These are phyloP conservation scores for Caenorhabditis becei DNA, from an alignment of 2,888 invertebrate species.

Conservation along the genomic window DNA sequence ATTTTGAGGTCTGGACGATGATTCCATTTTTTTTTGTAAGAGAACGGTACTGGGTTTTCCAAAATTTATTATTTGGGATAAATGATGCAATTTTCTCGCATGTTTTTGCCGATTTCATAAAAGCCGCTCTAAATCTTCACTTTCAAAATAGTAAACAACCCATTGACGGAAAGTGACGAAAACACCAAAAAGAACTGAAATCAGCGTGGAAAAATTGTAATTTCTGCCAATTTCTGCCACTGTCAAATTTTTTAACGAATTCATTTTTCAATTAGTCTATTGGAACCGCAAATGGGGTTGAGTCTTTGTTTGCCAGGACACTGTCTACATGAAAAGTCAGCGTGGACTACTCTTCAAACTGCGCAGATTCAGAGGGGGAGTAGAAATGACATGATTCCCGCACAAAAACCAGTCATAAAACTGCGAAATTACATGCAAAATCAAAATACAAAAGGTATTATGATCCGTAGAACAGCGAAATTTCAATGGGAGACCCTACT, in stretches of 20 bases:
- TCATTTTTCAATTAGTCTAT: not conserved
- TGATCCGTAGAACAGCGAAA: conserved; percentile 10
- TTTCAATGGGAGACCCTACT: conserved; percentile 8
- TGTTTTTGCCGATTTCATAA: no score
- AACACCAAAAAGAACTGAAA: conserved; percentile 3
- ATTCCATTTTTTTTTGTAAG: no score
- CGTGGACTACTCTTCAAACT: no score
- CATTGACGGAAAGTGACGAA: no score
- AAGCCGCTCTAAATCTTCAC: no score
- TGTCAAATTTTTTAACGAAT: not conserved
- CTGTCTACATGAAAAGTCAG: no score
- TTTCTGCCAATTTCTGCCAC: conserved; percentile 2
- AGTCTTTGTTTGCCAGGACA: not conserved
- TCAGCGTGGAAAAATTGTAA: not conserved
- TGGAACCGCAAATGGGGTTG: not conserved
- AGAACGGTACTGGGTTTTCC: no score
- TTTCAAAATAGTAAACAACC: no score
- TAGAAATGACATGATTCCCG: not conserved
- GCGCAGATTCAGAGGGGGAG: no score
- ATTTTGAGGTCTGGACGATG: no score
- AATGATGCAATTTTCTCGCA: no score
- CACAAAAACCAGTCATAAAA: conserved; percentile 16
- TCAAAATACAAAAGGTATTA: conserved; percentile 10
- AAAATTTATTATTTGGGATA: no score
- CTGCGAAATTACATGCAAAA: conserved; percentile 1